Conservation (phyloP, 2,113 vertebrate species). For the Gasterosteus aculeatus region DNA sequence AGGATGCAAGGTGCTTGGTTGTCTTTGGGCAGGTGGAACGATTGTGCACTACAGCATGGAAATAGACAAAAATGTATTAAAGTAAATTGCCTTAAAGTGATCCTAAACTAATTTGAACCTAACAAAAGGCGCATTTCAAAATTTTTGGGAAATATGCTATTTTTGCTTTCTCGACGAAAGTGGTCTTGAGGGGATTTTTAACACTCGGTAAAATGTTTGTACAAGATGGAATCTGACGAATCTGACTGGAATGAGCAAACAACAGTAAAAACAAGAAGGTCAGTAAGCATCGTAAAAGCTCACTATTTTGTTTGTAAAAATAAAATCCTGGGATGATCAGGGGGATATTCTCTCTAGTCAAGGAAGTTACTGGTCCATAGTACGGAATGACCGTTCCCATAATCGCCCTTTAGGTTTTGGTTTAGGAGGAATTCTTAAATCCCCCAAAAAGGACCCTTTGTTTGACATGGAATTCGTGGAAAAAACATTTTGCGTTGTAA, state of each 20-base stretch:
- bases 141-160: background rate
- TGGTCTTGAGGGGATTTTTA: background rate
- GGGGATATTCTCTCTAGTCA: background rate
- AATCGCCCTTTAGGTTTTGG: background rate
- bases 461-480: background rate
- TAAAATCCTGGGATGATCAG: background rate
- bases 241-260: background rate
- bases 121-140: background rate
- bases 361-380: background rate
- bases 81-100: background rate
- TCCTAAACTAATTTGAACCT: background rate
- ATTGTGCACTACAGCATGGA: slow-evolving; percentile 82
- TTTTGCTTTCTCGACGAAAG: background rate
- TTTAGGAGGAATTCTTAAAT: background rate
- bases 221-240: background rate
- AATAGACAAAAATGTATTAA: background rate
- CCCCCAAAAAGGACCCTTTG: background rate
- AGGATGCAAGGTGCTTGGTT: slow-evolving; percentile 93
- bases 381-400: background rate
- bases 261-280: background rate
- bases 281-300: background rate
- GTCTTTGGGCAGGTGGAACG: slow-evolving; percentile 94
- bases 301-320: background rate
- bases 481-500: background rate
- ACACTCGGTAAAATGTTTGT: background rate